Evolutionary conservation across 1,140 invertebrate genomes (phyloP), one percentile per base, ranked within the genome.

Genomic region (Maniola jurtina): DNA sequence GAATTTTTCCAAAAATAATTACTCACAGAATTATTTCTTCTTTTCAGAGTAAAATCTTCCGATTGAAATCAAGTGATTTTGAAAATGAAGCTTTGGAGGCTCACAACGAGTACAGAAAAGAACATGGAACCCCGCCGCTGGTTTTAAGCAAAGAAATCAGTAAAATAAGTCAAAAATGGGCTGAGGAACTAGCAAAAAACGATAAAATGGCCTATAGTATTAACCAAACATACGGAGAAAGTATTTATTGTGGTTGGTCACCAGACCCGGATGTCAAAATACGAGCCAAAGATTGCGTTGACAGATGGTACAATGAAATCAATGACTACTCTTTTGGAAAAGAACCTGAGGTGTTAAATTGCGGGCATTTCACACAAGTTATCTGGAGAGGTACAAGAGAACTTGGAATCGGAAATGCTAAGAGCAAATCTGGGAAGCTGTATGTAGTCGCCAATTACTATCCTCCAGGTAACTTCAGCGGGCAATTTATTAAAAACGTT

Each of bases 381-480:
- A 88, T 97, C 3, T 97, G 96, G 96, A 95, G 94, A 77, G 92
- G 85, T 7, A 94, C 93, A 0, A 93, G 86, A 66, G 94, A 96
- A 79, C 86, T 97, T 68, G 96, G 96, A 0, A 93, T 97, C 7
- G 96, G 94, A 4, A 92, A 93, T 71, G 95, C 95, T 10, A 94
- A 94, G 75, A 94, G 92, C 63, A 89, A 90, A 76, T 80, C 84
- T 9, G 88, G 88, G 7, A 82, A 93, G 89, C 69, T 94, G 86
- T 86, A 93, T 50, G 93, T 97, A 1, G 96, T 97, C 0, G 95
- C 94, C 0, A 96, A 96, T 85, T 97, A 97, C 70, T 92, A 93
- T 86, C 96, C 96, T n/a, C 92, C 95, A n/a, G 96, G 96, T 36
- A 97, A 97, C 77, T 93, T 94, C 60, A 89, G 95, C 8, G 95